These are phyloP conservation scores for Chlorodrepanis virens DNA, from an alignment of 2,113 vertebrate species.

Conservation along the genomic window DNA sequence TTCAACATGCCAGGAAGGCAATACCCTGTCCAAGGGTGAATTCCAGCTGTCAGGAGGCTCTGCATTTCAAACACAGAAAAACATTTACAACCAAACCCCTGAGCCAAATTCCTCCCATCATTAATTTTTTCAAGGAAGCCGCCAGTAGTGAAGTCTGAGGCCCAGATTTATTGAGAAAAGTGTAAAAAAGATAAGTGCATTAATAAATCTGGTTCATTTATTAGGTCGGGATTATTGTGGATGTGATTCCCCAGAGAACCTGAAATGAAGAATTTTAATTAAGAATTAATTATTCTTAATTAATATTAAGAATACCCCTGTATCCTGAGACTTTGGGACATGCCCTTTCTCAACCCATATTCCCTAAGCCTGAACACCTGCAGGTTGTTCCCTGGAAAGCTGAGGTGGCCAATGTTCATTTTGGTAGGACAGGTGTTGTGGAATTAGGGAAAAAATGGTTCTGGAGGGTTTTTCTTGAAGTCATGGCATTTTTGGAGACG, in stretches of 20 bases:
- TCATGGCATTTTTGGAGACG: not conserved
- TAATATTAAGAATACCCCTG: not conserved
- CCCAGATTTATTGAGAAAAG: not conserved
- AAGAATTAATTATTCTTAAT: not conserved
- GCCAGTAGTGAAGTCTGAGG: not conserved
- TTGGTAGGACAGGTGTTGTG: not conserved
- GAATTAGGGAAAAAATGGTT: not conserved
- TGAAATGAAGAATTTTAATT: not conserved
- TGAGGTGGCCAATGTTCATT: not conserved
- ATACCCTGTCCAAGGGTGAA: not conserved
- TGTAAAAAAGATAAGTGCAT: not conserved
- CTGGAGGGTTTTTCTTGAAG: not conserved
- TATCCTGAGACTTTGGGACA: not conserved
- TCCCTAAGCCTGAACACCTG: not conserved
- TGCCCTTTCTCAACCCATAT: not conserved
- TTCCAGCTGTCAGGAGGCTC: conserved; percentile 5
- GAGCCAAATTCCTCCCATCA: not conserved
- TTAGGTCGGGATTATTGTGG: not conserved
- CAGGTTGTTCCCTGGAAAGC: not conserved
- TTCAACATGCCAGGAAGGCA: not conserved
- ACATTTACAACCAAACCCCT: not conserved
- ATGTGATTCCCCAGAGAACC: not conserved
- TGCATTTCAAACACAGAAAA: not conserved
- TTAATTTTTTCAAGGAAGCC: not conserved
- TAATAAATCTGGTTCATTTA: not conserved